Evolutionary conservation across 2,797 vertebrate genomes (phyloP).

Genomic region (Pagetopsis macropterus): DNA sequence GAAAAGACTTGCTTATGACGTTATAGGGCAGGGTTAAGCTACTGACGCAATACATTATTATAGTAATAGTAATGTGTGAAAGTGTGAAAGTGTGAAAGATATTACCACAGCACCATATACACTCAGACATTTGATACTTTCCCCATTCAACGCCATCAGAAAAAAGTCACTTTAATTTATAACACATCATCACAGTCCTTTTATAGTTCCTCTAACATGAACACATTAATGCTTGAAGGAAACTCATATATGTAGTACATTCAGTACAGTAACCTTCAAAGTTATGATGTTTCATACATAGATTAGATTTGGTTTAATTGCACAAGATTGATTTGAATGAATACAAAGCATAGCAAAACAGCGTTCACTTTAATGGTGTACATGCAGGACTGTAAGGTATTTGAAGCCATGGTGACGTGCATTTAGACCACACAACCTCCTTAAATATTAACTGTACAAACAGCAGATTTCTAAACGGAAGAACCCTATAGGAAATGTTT

Average conservation of each 20-base stretch:
- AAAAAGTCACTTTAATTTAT: neutral
- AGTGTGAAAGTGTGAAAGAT: slow-evolving; percentile 32
- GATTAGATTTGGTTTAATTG: slow-evolving; percentile 23
- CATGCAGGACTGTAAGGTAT: neutral
- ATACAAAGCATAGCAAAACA: slow-evolving; percentile 18
- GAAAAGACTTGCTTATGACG: slow-evolving; percentile 43
- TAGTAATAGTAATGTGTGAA: slow-evolving; percentile 2
- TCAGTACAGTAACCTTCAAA: neutral
- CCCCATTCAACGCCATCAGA: neutral
- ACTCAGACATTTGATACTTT: slow-evolving; percentile 6
- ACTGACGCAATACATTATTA: slow-evolving; percentile 39
- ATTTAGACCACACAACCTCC: neutral
- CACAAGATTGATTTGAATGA: slow-evolving; percentile 27
- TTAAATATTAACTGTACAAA: slow-evolving; percentile 14
- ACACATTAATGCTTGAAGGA: neutral
- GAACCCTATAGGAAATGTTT: slow-evolving; percentile 6
- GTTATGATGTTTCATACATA: neutral
- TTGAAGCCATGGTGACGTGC: neutral
- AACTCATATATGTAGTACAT: neutral
- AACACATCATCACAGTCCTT: neutral
- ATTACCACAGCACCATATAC: slow-evolving; percentile 12
- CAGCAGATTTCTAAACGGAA: neutral
- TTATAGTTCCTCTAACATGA: neutral
- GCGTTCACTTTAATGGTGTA: slow-evolving; percentile 25
- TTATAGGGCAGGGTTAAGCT: slow-evolving; percentile 34